Percentiles rank a stretch among this genome's conserved stretches.
These are phyloP conservation scores for Temnothorax ravouxi DNA, from an alignment of 2,888 invertebrate species.

Conservation along the genomic window DNA sequence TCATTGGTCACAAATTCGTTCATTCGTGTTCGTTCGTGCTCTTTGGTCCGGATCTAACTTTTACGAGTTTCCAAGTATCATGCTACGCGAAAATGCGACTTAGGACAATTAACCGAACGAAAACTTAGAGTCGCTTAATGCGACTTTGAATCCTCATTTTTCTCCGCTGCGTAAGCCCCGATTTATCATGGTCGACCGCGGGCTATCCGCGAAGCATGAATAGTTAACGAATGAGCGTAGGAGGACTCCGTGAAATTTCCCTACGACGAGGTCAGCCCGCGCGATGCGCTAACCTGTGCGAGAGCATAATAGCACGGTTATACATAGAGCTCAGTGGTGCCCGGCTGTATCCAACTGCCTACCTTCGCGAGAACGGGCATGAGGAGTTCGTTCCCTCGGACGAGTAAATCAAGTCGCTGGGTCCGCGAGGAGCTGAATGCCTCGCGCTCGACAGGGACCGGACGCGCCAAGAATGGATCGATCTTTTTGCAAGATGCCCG, in stretches of 20 bases:
- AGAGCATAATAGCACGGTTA: constrained; percentile 75
- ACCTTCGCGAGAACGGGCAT: constrained; percentile 60
- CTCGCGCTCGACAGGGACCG: constrained; percentile 57
- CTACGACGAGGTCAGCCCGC: constrained; percentile 53
- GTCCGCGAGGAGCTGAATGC: constrained; percentile 74
- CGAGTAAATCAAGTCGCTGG: constrained; percentile 78
- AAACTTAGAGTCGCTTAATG: not conserved
- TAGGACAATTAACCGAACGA: not conserved
- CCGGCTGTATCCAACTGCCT: constrained; percentile 49
- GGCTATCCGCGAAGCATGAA: constrained; percentile 75
- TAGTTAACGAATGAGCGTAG: constrained; percentile 77
- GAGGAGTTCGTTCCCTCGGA: constrained; percentile 77
- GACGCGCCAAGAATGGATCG: constrained; percentile 72
- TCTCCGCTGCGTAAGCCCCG: constrained; percentile 64
- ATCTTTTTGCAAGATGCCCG: constrained; percentile 62
- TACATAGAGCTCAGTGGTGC: constrained; percentile 69
- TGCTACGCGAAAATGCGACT: not conserved
- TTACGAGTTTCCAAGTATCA: not conserved
- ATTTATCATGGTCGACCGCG: constrained; percentile 76
- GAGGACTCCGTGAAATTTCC: constrained; percentile 74
- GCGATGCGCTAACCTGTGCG: constrained; percentile 48
- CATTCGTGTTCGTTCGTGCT: not conserved
- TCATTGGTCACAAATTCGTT: not conserved
- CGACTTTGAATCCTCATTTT: constrained; percentile 25
- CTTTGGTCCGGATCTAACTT: not conserved